Base-by-base conservation (phyloP, 1,140 invertebrate species). In the Pseudomyrmex sp. region DNA sequence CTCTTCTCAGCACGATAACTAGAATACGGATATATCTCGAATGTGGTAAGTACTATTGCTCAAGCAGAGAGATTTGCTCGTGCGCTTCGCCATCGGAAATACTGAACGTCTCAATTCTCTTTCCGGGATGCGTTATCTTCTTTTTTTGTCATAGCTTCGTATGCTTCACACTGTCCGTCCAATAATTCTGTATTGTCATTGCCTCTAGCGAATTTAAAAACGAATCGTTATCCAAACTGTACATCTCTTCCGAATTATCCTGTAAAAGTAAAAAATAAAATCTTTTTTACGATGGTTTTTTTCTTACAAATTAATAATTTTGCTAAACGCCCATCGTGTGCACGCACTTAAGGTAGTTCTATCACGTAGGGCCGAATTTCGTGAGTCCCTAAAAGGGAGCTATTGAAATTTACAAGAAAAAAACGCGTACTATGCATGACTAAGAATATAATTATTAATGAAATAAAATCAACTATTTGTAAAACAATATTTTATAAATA, bases 111-210 rank as follows among this genome's bases (percentile, higher is more conserved):
- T 88, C 87, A 69, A 86, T 87, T 26, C 82, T 89, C 63, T 65
- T 91, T 87, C 84, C 88, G 7, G 84, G 63, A 59, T 84, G 83
- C 18, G 75, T 86, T 89, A 85, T 86, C 84, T 88, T 86, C 84
- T 88, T 83, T 48, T 91, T 90, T 89, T 88, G 92, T 96, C 96
- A 98, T 92, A 98, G 95, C 94, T 98, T 98, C 89, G 97, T 98
- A 94, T 98, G 97, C 93, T 98, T 98, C 65, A 98, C 97, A 90
- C 96, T 98, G 93, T 98, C 97, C 69, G 97, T 98, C 97, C 97
- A 98, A 92, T 98, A 98, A 94, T 98, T 98, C 92, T 98, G 97
- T 93, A 98, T 98, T 90, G 97, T 98, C 97, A 98, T 98, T 72
- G 97, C 97, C 94, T 98, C 97, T 84, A 98, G 92, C 73, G 97